Evolutionary conservation across 2,888 invertebrate genomes (phyloP), one percentile per base, ranked within the genome.

Genomic region (Amphipyra berbera): DNA sequence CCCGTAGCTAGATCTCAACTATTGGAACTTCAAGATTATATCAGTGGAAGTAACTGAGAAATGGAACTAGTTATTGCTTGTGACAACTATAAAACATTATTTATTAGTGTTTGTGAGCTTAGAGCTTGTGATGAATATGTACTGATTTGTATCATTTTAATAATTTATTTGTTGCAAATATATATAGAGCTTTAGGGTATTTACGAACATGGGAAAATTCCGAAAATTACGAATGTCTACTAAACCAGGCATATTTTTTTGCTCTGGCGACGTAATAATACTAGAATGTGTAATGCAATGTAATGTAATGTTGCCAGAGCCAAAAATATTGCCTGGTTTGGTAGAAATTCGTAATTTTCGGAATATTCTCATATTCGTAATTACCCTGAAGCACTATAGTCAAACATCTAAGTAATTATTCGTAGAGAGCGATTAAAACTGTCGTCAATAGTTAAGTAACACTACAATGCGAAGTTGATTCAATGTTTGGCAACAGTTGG

Each of bases 21-120:
- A 73, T 69, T 73, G 57, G 66, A 68, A 73, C 64, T 70, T 46
- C 45, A 68, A 74, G 86, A 86, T 84, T 70, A 54, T 75, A 86
- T 83, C 82, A 50, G 71, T 65, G 61, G 60, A 68, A 68, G 73
- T 66, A 79, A 75, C 83, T 87, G 84, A 85, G 84, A 86, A 88
- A 88, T 85, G 78, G 75, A 73, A 72, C 82, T 78, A 77, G 82
- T 83, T 87, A 88, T 84, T 86, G 83, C 81, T 82, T 77, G 82
- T 83, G 88, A 87, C 88, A 84, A 83, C 84, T 82, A 87, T 85
- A 83, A 86, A 84, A 82, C 67, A 62, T 79, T 76, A 83, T 87
- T 87, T 88, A 88, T 86, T 79, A 80, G 68, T 74, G 75, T 77
- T 82, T 79, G 77, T 77, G 78, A 81, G 82, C 76, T 73, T 73